Evolutionary conservation across 2,113 vertebrate species (phyloP), one percentile per base, ranked within the genome.

Genomic region (Arenaria interpres): DNA sequence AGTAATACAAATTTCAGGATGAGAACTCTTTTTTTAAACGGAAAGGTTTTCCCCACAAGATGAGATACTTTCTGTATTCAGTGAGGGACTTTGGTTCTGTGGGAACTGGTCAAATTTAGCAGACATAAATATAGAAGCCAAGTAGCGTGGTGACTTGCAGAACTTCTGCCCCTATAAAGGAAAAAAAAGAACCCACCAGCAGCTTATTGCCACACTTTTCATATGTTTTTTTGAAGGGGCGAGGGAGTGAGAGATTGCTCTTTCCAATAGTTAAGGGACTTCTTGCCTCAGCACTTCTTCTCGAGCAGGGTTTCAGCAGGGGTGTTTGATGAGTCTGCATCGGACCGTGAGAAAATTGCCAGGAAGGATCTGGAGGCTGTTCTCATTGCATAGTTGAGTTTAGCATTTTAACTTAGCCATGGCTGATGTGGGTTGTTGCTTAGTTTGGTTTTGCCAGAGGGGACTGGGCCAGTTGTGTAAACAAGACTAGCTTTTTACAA

Each of bases 41-140:
- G 9, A 50, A 50, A 37, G n/a, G 10, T 46, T 74, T 85, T 53
- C 43, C 23, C 21, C 33, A 30, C 20, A 69, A 41, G 50, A 79
- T 63, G 53, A 67, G 67, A 53, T 69, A 27, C 63, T 93, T 91
- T 28, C 41, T 83, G 25, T 73, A 67, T 83, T 79, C 37, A 50
- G n/a, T 69, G 67, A 73, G n/a, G 8, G 37, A 74, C 50, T 80
- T 74, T 14, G 22, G 7, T 91, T 97, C 63, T 95, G 59, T 94
- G 72, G 78, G 82, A 96, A 88, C 54, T 23, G 24, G 59, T 97
- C 59, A 94, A 74, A 92, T 82, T 80, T 74, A 97, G 90, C 59
- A 93, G 68, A n/a, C 12, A 16, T 77, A 96, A 88, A 90, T 86
- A 74, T n/a, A 84, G 90, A 93, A 85, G 25, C 59, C 17, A 35